Base-by-base conservation (phyloP, 2,888 invertebrate species). In the Drosophila sordidapex region DNA sequence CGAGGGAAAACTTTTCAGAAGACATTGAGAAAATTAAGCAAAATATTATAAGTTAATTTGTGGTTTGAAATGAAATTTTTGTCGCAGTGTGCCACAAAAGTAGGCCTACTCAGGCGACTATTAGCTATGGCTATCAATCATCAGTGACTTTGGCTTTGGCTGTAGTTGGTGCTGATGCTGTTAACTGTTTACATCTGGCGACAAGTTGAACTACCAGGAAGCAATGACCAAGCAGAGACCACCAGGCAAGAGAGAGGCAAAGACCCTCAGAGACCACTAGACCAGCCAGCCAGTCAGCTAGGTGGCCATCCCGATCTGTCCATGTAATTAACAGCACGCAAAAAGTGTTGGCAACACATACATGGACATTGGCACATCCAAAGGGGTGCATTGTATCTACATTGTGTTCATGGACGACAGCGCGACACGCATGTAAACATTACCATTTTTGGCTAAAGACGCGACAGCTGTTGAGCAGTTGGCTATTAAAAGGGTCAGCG, bases 241-340 rank as follows among this genome's bases (percentile, higher is more conserved):
- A 86, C 85, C 85, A 88, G 88, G 74, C 77, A 52, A 67, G 89
- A 82, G 89, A 82, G 74, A 63, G 64, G 83, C 59, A 68, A 60
- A 83, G 79, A 83, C 86, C 85, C 90, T 85, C 86, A 68, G 85
- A 90, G 38, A n/a, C 70, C 82, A 67, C 81, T 68, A 78, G 81
- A 72, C 70, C 27, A 57, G 66, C 21, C 57, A 27, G 54, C 25
- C 11, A 36, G 36, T 54, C 27, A n/a, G 56, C 38, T 56, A 29
- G 56, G 56, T 56, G 66, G 49, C 38, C 54, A 56, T 56, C 56
- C n/a, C 52, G 65, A 52, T 56, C 71, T 70, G 71, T 67, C 58
- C 90, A 88, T 88, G 88, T 90, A 88, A 88, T 88, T 88, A 88
- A 85, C 87, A 79, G 87, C 90, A 88, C 90, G 88, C 88, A 88